Conservation (phyloP, 1,140 invertebrate genomes). For the Halotydeus destructor region DNA sequence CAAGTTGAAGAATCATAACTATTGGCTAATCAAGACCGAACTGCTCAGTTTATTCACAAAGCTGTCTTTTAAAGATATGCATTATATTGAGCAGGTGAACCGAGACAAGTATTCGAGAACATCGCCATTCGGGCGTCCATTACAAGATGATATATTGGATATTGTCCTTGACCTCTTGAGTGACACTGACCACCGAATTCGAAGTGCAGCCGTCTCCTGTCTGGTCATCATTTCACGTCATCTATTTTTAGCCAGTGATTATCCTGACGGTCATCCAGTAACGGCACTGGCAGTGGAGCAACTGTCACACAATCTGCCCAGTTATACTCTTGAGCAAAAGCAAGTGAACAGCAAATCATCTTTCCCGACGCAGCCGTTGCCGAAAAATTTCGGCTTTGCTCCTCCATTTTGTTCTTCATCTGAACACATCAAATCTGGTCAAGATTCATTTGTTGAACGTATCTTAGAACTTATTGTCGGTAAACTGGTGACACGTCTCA, state of each 20-base stretch:
- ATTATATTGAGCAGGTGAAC: conserved; percentile 21
- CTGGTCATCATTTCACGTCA: conserved; percentile 39
- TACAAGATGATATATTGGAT: conserved; percentile 28
- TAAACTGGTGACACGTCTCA: not conserved
- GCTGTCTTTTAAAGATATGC: conserved; percentile 31
- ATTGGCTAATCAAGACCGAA: conserved; percentile 62
- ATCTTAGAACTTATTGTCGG: not conserved
- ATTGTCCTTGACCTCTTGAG: conserved; percentile 39
- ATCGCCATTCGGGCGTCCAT: not conserved
- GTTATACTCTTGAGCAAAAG: no score
- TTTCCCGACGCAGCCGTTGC: not conserved
- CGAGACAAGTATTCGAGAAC: not conserved
- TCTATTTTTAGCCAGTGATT: conserved; percentile 18
- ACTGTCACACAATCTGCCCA: conserved; percentile 11
- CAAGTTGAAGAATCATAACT: conserved; percentile 43
- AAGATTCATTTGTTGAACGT: not conserved
- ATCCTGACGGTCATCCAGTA: conserved; percentile 25
- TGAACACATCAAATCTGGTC: not conserved
- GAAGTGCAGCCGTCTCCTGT: conserved; percentile 41
- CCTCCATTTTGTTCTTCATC: not conserved
- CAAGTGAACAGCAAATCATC: no score
- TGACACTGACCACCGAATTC: conserved; percentile 53
- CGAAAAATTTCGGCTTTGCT: not conserved
- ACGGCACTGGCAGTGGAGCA: conserved; percentile 22
- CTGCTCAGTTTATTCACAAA: conserved; percentile 36